Evolutionary conservation across 2,797 vertebrate genomes (phyloP).

Genomic region (Zonotrichia albicollis): DNA sequence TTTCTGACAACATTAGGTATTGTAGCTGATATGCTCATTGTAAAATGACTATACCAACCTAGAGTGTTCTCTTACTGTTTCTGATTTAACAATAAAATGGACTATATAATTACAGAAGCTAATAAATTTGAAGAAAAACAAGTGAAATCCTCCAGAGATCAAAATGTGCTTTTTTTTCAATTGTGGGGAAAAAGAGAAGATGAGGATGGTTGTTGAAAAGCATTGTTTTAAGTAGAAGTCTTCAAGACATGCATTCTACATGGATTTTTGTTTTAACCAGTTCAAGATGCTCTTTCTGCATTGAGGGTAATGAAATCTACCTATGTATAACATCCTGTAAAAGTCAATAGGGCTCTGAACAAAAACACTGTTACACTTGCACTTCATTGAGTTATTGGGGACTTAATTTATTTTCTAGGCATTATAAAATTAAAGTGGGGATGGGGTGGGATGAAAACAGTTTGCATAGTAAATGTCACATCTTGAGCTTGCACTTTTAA

Average conservation of each 20-base stretch:
- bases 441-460: background rate
- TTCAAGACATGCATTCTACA: background rate
- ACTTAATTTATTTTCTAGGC: conserved; percentile 1
- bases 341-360: background rate
- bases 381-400: background rate
- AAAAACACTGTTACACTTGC: background rate
- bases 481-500: conserved; percentile 8
- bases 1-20: conserved; percentile 33
- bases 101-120: background rate
- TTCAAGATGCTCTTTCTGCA: background rate
- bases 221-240: background rate
- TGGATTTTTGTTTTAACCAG: background rate
- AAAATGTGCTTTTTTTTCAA: background rate
- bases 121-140: conserved; percentile 25
- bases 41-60: conserved; percentile 45
- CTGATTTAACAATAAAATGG: conserved; percentile 6
- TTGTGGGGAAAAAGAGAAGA: background rate
- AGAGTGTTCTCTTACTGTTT: conserved; percentile 27
- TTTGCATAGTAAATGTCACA: conserved; percentile 5
- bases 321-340: background rate
- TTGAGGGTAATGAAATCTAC: background rate
- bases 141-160: background rate
- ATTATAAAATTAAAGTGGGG: background rate
- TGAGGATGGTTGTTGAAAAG: background rate
- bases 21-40: conserved; percentile 33